phyloP scores from a whole-genome alignment of 2,888 invertebrate species.

The Caenorhabditis macrosperma region DNA sequence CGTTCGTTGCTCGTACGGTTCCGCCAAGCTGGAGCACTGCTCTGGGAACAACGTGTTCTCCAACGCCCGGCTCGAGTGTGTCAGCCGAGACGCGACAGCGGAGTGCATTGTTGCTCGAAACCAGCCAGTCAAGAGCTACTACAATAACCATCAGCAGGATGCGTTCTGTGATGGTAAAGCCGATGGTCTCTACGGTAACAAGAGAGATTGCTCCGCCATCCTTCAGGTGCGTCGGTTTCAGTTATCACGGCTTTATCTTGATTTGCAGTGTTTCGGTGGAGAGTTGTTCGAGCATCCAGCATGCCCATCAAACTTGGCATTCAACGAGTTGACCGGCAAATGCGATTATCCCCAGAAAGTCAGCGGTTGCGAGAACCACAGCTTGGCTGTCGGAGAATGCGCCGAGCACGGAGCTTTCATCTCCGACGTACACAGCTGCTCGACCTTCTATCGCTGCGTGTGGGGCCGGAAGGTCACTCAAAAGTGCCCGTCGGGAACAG shows the following conservation, averaged over 20 bases:
- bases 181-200: slow-evolving; percentile 75
- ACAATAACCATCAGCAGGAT: slow-evolving; percentile 22
- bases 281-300: slow-evolving; percentile 72
- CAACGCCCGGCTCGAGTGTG: slow-evolving; percentile 21
- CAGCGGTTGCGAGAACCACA: slow-evolving; percentile 58
- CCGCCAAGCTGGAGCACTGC: slow-evolving; percentile 31
- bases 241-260: not conserved
- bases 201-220: slow-evolving; percentile 68
- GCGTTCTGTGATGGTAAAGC: slow-evolving; percentile 63
- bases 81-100: slow-evolving; percentile 17
- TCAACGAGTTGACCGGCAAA: slow-evolving; percentile 69
- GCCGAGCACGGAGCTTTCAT: slow-evolving; percentile 70
- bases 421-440: slow-evolving; percentile 65
- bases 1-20: slow-evolving; percentile 32
- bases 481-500: slow-evolving; percentile 72
- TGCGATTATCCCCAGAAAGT: slow-evolving; percentile 76
- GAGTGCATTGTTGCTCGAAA: slow-evolving; percentile 27
- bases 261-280: slow-evolving; percentile 73
- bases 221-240: slow-evolving; percentile 42
- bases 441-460: slow-evolving; percentile 75
- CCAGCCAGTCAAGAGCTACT: slow-evolving; percentile 31
- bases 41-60: slow-evolving; percentile 40
- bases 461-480: slow-evolving; percentile 70
- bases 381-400: slow-evolving; percentile 31
- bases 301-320: slow-evolving; percentile 71